Conservation (phyloP, 2,797 vertebrate genomes). For the Falco concolor region DNA sequence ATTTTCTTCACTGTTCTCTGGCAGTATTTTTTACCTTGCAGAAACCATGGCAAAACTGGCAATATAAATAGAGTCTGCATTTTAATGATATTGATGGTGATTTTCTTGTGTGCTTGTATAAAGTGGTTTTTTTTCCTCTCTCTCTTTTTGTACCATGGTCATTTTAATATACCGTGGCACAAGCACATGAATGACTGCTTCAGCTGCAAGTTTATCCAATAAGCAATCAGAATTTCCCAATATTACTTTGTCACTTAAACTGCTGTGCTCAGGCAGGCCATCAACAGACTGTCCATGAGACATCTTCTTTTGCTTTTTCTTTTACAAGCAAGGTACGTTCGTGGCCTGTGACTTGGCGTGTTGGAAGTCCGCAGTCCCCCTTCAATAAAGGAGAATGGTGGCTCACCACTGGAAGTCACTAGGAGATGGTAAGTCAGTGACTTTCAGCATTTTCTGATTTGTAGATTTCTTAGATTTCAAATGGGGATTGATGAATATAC, state of each 20-base stretch:
- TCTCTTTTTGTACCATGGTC: neutral
- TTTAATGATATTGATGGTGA: slow-evolving; percentile 11
- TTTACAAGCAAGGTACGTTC: neutral
- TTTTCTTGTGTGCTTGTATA: neutral
- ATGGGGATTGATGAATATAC: neutral
- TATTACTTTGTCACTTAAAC: neutral
- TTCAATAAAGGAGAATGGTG: neutral
- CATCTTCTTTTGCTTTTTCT: neutral
- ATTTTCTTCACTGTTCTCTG: slow-evolving; percentile 22
- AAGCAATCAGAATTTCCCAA: neutral
- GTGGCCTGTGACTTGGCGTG: neutral
- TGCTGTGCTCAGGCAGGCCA: neutral
- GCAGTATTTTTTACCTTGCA: slow-evolving; percentile 37
- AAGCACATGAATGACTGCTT: neutral
- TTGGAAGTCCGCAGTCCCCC: neutral
- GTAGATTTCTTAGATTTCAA: neutral
- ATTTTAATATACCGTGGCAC: neutral
- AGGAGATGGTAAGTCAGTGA: neutral
- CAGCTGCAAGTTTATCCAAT: neutral
- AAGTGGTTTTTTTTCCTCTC: rapidly evolving
- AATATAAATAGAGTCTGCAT: slow-evolving; percentile 22
- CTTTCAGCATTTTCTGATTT: neutral
- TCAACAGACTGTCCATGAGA: neutral
- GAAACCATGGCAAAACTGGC: slow-evolving; percentile 22
- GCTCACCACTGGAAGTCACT: neutral